A percentile compares a stretch with the other conserved stretches of the same genome.
phyloP scores from a whole-genome alignment of 2,113 vertebrate species.

The Pseudorhombus dupliciocellatus region DNA sequence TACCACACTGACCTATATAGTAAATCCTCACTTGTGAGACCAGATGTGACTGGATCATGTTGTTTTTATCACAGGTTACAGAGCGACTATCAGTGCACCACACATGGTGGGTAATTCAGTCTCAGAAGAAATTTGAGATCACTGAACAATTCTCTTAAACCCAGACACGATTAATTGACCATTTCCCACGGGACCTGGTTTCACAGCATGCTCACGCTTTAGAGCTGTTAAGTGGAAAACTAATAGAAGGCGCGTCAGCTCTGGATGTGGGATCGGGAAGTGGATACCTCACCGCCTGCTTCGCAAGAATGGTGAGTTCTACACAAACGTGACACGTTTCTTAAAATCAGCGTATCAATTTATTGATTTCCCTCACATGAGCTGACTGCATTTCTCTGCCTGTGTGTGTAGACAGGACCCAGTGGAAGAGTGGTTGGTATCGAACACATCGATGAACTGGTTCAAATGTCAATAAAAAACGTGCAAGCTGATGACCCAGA shows the following conservation, averaged over 20 bases:
- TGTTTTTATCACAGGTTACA: constrained; percentile 82
- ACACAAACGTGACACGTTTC: neutral
- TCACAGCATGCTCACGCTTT: constrained; percentile 89
- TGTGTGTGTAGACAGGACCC: constrained; percentile 79
- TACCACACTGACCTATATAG: neutral
- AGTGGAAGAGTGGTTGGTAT: constrained; percentile 88
- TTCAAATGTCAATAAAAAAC: constrained; percentile 83
- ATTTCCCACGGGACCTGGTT: constrained; percentile 1
- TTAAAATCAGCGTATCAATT: neutral
- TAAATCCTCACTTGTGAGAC: constrained; percentile 1
- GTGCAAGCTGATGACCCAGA: constrained; percentile 85
- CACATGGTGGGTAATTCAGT: constrained; percentile 86
- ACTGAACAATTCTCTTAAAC: neutral
- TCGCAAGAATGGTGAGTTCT: constrained; percentile 88
- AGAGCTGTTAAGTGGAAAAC: constrained; percentile 88
- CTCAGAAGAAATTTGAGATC: neutral
- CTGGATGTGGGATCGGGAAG: constrained; percentile 94
- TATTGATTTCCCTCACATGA: neutral
- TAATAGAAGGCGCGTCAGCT: constrained; percentile 86
- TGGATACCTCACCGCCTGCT: constrained; percentile 90
- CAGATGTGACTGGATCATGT: constrained; percentile 6
- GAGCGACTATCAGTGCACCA: constrained; percentile 92
- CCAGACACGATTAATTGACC: neutral
- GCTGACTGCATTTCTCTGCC: constrained; percentile 3
- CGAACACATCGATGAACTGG: constrained; percentile 89